phyloP scores from a whole-genome alignment of 2,888 invertebrate species.

The Apodemia hepburni region DNA sequence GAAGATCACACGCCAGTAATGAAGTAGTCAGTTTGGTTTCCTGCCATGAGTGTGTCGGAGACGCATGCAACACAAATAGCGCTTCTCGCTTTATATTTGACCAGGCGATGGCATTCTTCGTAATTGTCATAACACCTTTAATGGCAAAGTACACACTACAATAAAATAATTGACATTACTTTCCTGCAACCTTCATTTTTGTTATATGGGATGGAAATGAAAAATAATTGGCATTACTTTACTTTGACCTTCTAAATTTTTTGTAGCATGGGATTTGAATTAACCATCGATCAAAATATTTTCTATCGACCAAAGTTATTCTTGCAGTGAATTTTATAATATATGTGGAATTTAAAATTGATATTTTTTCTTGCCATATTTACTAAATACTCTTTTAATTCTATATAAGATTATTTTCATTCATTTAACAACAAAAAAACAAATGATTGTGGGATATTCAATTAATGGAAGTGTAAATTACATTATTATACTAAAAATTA shows the following conservation, averaged over 20 bases:
- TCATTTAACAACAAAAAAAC: no score
- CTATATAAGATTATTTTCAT: background rate
- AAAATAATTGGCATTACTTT: no score
- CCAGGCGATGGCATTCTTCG: slow-evolving; percentile 42
- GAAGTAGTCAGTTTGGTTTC: slow-evolving; percentile 41
- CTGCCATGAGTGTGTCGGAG: slow-evolving; percentile 56
- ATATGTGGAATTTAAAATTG: no score
- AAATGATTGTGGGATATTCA: background rate
- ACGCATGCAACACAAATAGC: slow-evolving; percentile 49
- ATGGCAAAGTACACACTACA: slow-evolving; percentile 49
- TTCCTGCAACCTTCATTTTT: background rate
- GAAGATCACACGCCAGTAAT: slow-evolving; percentile 39
- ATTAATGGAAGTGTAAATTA: slow-evolving; percentile 2
- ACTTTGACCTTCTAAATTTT: no score
- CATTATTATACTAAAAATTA: background rate
- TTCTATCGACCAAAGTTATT: no score
- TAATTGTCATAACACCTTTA: slow-evolving; percentile 48
- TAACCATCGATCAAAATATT: no score
- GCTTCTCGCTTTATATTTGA: slow-evolving; percentile 43
- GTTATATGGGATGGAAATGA: no score
- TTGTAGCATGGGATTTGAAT: no score
- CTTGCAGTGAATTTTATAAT: no score
- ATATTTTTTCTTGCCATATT: background rate
- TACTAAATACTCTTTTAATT: background rate
- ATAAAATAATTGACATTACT: slow-evolving; percentile 37